Evolutionary conservation across 2,797 vertebrate genomes (phyloP), one percentile per base, ranked within the genome.

Genomic region (Sebastes kiyomatsui): DNA sequence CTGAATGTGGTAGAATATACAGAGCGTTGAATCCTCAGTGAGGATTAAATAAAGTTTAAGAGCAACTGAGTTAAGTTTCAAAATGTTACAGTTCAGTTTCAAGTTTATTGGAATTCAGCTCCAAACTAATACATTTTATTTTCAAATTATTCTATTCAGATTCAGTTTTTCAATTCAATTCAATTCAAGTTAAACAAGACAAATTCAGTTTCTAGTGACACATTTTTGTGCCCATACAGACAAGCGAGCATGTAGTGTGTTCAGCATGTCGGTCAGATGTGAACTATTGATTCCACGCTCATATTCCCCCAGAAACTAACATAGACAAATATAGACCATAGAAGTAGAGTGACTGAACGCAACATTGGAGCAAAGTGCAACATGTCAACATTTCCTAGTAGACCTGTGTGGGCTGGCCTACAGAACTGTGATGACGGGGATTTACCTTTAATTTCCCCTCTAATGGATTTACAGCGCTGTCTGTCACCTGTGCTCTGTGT

Each of bases 371-470:
- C 25, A 30, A 38, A 60, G 14, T 58, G 18, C n/a, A 61, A 59
- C 35, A 38, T 55, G 49, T 69, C 58, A 79, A 55, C 7, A 49
- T 87, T 85, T 89, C 78, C 79, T 56, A n/a, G 4, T 64, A 22
- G 32, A 27, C 5, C 18, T 79, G 66, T 78, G 87, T 86, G 66
- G 81, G 86, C 61, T n/a, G 70, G 2, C 70, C 9, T 38, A 1
- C 9, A 27, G 28, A 72, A 4, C 22, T 28, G 38, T 46, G 70
- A 28, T 58, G 18, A 54, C 0, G 86, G 87, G 87, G 58, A 60
- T 84, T 87, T 67, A 82, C 83, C 69, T 62, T 58, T 56, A 6
- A 46, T 42, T 80, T 85, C 49, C 55, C 11, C 18, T 32, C 1
- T 6, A 20, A 22, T 52, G 52, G 33, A 46, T 16, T 23, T 23